These are phyloP conservation scores for Tetragonula clypearis DNA, from an alignment of 1,140 invertebrate species.

Conservation along the genomic window DNA sequence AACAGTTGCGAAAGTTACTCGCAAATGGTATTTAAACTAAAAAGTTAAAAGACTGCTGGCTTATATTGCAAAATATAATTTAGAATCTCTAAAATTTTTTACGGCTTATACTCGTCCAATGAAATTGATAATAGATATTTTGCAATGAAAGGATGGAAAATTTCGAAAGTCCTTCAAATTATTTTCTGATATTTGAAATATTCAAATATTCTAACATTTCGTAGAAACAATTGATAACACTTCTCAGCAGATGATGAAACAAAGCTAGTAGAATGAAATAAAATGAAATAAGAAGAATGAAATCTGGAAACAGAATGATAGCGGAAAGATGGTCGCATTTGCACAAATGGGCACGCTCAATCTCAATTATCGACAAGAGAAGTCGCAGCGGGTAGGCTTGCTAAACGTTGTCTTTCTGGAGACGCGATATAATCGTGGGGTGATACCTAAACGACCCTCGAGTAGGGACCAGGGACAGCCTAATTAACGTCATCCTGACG, in stretches of 20 bases:
- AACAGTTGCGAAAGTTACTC: background rate
- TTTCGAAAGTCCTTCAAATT: too few relatives aligned
- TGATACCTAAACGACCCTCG: conserved; percentile 57
- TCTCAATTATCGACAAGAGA: conserved; percentile 61
- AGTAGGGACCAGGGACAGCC: conserved; percentile 41
- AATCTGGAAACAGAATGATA: conserved; percentile 6
- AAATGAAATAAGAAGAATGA: too few relatives aligned
- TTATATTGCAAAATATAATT: background rate
- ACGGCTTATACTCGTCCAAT: background rate
- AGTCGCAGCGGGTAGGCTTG: conserved; percentile 45
- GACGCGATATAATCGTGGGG: conserved; percentile 50
- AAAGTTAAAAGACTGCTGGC: too few relatives aligned
- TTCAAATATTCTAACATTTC: background rate
- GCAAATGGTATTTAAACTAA: background rate
- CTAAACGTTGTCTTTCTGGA: conserved; percentile 61
- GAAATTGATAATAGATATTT: background rate
- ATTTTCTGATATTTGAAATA: background rate
- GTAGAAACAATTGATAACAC: background rate
- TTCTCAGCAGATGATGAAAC: background rate
- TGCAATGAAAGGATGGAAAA: too few relatives aligned
- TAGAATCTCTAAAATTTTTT: background rate
- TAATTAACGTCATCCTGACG: conserved; percentile 65
- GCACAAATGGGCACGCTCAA: conserved; percentile 61
- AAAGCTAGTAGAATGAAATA: background rate
- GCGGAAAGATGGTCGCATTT: conserved; percentile 42